These are phyloP conservation scores for Disparrhopalites patrizii DNA, from an alignment of 2,888 invertebrate genomes.

Conservation along the genomic window DNA sequence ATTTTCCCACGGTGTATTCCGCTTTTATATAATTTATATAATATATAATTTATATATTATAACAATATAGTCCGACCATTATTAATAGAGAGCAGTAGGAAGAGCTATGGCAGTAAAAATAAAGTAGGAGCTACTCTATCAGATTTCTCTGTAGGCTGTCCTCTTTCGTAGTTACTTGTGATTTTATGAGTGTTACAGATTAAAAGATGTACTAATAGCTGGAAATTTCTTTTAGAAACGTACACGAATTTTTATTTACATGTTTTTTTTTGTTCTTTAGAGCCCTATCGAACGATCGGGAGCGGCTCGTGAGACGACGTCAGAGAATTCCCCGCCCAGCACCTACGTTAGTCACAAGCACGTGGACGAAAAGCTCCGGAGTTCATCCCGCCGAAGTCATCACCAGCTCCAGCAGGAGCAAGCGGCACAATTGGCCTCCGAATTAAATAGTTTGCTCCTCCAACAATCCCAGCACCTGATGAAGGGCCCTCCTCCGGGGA, in stretches of 20 bases:
- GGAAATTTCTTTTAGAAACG: too few species aligned
- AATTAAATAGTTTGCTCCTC: conserved; percentile 12
- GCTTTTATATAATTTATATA: too few species aligned
- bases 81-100: too few species aligned
- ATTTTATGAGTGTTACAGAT: too few species aligned
- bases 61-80: too few species aligned
- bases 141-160: too few species aligned
- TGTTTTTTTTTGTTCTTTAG: conserved; percentile 22
- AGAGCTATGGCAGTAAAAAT: too few species aligned
- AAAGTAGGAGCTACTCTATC: too few species aligned
- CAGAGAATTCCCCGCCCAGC: conserved; percentile 29
- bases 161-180: too few species aligned
- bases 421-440: conserved; percentile 26
- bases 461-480: background rate
- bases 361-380: conserved; percentile 2
- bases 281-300: conserved; percentile 38
- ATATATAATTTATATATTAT: too few species aligned
- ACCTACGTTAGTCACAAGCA: conserved; percentile 13
- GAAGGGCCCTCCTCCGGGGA: background rate
- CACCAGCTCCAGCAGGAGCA: conserved; percentile 8
- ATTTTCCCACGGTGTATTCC: too few species aligned
- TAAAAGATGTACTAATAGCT: too few species aligned
- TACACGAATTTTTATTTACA: background rate
- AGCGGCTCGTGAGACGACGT: conserved; percentile 33
- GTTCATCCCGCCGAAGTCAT: background rate